These are phyloP conservation scores for Lucinisca nassula DNA, from an alignment of 2,888 invertebrate genomes.

Conservation along the genomic window DNA sequence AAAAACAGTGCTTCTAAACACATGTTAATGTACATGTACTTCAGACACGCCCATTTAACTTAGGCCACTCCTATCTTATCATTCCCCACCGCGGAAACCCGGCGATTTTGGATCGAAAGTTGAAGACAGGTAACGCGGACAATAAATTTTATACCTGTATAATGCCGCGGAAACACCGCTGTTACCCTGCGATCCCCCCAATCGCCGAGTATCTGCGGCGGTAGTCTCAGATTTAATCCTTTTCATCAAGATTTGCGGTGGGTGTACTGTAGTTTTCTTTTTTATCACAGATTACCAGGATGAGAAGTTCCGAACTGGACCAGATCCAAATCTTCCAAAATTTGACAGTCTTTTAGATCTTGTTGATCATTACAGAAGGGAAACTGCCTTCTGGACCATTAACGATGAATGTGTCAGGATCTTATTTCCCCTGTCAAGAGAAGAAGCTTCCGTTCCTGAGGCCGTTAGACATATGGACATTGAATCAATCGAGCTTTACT, in stretches of 20 bases:
- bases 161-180: no score
- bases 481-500: constrained; percentile 61
- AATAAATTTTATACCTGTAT: no score
- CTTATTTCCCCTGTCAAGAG: constrained; percentile 62
- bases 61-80: no score
- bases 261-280: background rate
- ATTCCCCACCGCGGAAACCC: no score
- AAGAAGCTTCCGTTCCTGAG: constrained; percentile 59
- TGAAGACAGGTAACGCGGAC: no score
- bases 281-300: constrained; percentile 39
- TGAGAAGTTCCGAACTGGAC: constrained; percentile 56
- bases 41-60: no score
- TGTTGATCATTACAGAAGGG: constrained; percentile 51
- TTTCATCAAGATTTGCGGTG: no score
- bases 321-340: constrained; percentile 42
- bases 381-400: constrained; percentile 63
- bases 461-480: constrained; percentile 65
- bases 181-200: background rate
- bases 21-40: no score
- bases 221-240: no score
- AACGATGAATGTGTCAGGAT: constrained; percentile 61
- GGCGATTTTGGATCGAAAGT: no score
- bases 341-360: constrained; percentile 56
- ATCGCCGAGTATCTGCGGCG: background rate
- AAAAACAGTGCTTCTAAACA: background rate